Evolutionary conservation across 2,888 invertebrate genomes (phyloP), one percentile per base, ranked within the genome.

Genomic region (Chrysomela aeneicollis): DNA sequence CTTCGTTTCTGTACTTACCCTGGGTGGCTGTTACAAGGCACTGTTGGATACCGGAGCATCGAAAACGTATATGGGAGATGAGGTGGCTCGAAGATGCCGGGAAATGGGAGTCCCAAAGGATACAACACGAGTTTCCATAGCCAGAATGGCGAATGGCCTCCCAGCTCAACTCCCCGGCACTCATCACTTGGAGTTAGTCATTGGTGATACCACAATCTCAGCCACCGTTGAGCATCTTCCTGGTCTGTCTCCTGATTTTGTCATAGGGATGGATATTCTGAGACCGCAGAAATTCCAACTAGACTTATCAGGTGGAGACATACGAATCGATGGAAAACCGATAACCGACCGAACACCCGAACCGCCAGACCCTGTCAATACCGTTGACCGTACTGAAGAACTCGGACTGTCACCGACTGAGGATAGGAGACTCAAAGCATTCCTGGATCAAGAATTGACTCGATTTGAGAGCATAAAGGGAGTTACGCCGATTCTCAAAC

Each of bases 401-500:
- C 30, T 22, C 1, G 26, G 15, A 6, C n/a, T 10, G 18, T 15
- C 8, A 17, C 1, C 17, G 22, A 1, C 30, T 5, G 52, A 52
- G 15, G 30, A 52, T 2, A 10, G 15, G 4, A 2, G 0, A 9
- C 17, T 52, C 2, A 5, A 52, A 15, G 30, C 26, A 15, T 52
- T 52, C 15, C 30, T 10, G 6, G 6, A 30, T 8, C 30, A 17
- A 4, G 52, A 52, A 15, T 18, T 52, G 17, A 17, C 17, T 30
- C 52, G 1, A 10, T 52, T 52, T 15, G n/a, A 54, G 30, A n/a
- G 35, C 15, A 64, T 60, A 2, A 35, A 35, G 49, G 55, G 51
- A 2, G 59, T 63, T 6, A 66, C 60, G 9, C 55, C 57, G 9
- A 22, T 62, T 19, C 22, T 55, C 15, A 26, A 51, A 37, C 66